Evolutionary conservation across 1,140 invertebrate species (phyloP).

Genomic region (Drosophila chauvacae): DNA sequence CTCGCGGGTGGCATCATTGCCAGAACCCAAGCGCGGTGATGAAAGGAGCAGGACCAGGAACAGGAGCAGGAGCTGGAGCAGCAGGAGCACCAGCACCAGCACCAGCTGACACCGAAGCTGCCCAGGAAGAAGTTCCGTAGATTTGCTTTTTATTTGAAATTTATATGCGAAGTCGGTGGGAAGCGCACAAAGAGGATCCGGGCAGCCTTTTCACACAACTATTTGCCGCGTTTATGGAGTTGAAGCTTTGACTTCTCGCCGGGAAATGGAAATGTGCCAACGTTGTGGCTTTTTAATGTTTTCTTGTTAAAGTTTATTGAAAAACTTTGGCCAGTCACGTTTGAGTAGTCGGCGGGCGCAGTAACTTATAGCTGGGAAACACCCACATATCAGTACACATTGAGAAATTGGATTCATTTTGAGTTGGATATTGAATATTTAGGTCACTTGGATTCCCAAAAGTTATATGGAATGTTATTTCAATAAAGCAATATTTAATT

Average conservation of each 20-base stretch:
- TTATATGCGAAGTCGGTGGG: slow-evolving; percentile 62
- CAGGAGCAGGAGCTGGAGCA: slow-evolving; percentile 7
- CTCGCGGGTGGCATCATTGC: slow-evolving; percentile 72
- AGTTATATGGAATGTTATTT: background rate
- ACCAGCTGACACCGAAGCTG: slow-evolving; percentile 46
- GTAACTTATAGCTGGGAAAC: slow-evolving; percentile 60
- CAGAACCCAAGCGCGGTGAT: slow-evolving; percentile 30
- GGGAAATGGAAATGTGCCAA: slow-evolving; percentile 74
- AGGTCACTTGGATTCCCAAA: too few relatives aligned
- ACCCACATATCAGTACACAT: slow-evolving; percentile 25
- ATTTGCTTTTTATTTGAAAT: slow-evolving; percentile 82
- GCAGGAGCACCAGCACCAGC: slow-evolving; percentile 17
- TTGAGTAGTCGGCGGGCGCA: slow-evolving; percentile 78
- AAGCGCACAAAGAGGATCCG: slow-evolving; percentile 62
- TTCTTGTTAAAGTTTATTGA: slow-evolving; percentile 83
- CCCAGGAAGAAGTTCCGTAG: slow-evolving; percentile 62
- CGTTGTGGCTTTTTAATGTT: slow-evolving; percentile 82
- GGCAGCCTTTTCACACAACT: slow-evolving; percentile 69
- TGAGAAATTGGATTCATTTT: background rate
- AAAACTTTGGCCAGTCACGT: slow-evolving; percentile 82
- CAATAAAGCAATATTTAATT: background rate
- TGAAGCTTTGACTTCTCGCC: slow-evolving; percentile 72
- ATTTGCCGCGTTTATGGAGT: slow-evolving; percentile 77
- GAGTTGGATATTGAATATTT: background rate
- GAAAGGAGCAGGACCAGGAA: slow-evolving; percentile 5